Base-by-base conservation (phyloP, 2,888 invertebrate genomes). In the Cetonia aurata region DNA sequence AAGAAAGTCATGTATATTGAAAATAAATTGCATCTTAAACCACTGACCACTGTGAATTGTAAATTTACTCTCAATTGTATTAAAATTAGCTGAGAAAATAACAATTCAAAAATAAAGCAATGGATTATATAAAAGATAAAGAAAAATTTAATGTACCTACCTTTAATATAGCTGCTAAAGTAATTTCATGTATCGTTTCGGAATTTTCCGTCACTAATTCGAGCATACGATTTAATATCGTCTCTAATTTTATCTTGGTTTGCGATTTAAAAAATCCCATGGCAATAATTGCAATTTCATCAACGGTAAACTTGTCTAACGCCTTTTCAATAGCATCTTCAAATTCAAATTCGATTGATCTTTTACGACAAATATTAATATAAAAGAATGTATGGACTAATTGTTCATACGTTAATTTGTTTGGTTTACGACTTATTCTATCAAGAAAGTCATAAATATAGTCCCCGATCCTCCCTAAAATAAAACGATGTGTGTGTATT, bases 191-290 rank as follows among this genome's bases (percentile, higher is more conserved):
- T 10, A 92, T 85, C 3, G 80, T 83, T 19, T 87, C 82, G 15
- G 87, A 77, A 73, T 89, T 85, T 8, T 85, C 79, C n/a, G 86
- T 85, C 0, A 90, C 80, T 78, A 85, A 86, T 1, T 84, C 75
- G 6, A 83, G 75, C 81, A 85, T 83, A 8, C 73, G 70, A 33
- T 77, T 65, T 53, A 80, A 57, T 42, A 91, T 87, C 0, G 91
- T 85, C 65, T 85, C 84, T 1, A 83, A 76, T 72, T 88, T 86
- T 59, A 94, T 86, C 13, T 86, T 88, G 0, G 89, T 91, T 83
- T 90, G 88, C 13, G 90, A 91, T 85, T 94, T 94, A 78, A 95
- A 95, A 81, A 92, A 93, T 0, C 92, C 93, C 73, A 79, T 71
- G 3, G 91, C 87, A 75, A 92, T 87, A 12, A 94, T 87, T 10